Conservation (phyloP, 92 coral and sea anemone genomes). For the Phenganax marumi region DNA sequence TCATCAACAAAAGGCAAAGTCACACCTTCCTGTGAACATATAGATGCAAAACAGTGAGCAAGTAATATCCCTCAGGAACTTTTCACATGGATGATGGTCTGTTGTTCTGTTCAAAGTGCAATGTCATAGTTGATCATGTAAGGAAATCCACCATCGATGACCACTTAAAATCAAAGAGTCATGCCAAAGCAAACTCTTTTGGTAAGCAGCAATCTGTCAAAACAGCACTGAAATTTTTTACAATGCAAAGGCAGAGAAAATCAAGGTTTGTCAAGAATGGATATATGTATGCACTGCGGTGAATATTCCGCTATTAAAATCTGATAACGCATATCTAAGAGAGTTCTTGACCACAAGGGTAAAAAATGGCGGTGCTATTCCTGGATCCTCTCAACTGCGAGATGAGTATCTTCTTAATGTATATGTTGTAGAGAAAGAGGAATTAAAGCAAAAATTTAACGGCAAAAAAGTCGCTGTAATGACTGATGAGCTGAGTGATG, state of each 20-base stretch:
- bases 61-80: too few relatives aligned
- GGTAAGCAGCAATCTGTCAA: slow-evolving; percentile 29
- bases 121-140: slow-evolving; percentile 47
- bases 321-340: slow-evolving; percentile 50
- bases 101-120: slow-evolving; percentile 50
- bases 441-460: slow-evolving; percentile 45
- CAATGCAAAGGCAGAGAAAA: slow-evolving; percentile 47
- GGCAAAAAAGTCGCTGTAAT: slow-evolving; percentile 45
- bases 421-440: slow-evolving; percentile 43
- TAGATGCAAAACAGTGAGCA: too few relatives aligned
- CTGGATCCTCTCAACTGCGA: slow-evolving; percentile 56
- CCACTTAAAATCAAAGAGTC: slow-evolving; percentile 42
- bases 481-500: slow-evolving; percentile 51
- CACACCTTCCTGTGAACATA: too few relatives aligned
- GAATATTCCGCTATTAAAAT: slow-evolving; percentile 63
- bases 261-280: slow-evolving; percentile 62
- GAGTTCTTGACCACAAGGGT: slow-evolving; percentile 47
- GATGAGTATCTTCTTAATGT: slow-evolving; percentile 52
- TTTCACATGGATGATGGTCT: slow-evolving; percentile 50
- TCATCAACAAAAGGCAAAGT: too few relatives aligned
- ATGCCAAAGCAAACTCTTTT: slow-evolving; percentile 33
- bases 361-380: slow-evolving; percentile 60
- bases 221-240: slow-evolving; percentile 26
- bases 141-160: slow-evolving; percentile 45
- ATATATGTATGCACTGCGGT: slow-evolving; percentile 55